These are phyloP conservation scores for Notarius quadriscutis DNA, from an alignment of 2,113 vertebrate genomes.

Conservation along the genomic window DNA sequence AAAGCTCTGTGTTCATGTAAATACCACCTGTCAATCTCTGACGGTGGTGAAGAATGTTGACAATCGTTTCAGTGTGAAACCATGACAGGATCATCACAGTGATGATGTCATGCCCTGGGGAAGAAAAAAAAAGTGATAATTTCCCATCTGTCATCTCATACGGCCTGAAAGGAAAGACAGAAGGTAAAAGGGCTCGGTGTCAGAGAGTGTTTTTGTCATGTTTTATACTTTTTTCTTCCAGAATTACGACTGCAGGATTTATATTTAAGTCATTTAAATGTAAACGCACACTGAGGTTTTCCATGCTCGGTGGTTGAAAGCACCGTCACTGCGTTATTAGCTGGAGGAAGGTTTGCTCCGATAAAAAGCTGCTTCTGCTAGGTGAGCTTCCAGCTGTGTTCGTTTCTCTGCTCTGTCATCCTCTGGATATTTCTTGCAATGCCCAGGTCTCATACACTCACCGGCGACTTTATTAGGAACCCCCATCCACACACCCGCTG, in stretches of 20 bases:
- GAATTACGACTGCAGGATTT: not conserved
- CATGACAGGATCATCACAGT: not conserved
- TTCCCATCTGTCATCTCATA: not conserved
- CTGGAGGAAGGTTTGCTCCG: not conserved
- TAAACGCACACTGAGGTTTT: not conserved
- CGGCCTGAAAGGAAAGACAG: not conserved
- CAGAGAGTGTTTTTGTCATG: not conserved
- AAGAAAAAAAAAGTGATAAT: not conserved
- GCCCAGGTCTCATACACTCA: not conserved
- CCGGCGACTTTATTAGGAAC: too few species aligned
- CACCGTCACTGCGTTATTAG: not conserved
- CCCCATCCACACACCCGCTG: too few species aligned
- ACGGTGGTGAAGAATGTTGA: not conserved
- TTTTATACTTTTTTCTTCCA: not conserved
- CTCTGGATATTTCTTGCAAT: not conserved
- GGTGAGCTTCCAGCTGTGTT: not conserved
- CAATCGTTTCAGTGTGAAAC: constrained; percentile 4
- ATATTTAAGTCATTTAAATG: not conserved
- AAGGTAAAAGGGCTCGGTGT: not conserved
- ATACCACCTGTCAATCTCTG: constrained; percentile 33
- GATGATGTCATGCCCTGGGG: not conserved
- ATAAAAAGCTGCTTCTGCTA: not conserved
- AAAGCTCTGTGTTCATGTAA: constrained; percentile 18
- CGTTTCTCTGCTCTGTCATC: not conserved
- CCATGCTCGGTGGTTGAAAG: not conserved